Conservation (phyloP, 2,888 invertebrate species). For the Parnassius apollo region DNA sequence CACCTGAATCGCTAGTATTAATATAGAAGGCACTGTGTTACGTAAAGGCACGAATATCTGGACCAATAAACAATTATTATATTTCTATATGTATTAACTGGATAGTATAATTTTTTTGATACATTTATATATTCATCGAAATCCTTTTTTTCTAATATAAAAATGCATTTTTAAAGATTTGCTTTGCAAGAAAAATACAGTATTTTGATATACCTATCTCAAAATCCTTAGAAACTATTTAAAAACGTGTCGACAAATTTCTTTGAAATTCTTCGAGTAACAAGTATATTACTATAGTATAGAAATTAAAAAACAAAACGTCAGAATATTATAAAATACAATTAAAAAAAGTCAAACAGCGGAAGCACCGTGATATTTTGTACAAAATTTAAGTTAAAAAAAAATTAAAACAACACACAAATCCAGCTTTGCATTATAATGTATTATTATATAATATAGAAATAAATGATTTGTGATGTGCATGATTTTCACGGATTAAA, state of each 20-base stretch:
- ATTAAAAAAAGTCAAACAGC: constrained; percentile 7
- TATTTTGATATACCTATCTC: background rate
- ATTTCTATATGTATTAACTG: too few species aligned
- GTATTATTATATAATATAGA: background rate
- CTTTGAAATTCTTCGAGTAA: constrained; percentile 8
- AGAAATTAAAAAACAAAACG: constrained; percentile 15
- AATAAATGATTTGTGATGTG: constrained; percentile 22
- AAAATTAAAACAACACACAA: constrained; percentile 1
- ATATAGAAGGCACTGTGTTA: background rate
- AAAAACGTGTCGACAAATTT: constrained; percentile 7
- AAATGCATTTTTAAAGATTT: too few species aligned
- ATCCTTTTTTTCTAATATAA: too few species aligned
- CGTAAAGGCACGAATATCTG: too few species aligned
- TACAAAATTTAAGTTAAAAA: background rate
- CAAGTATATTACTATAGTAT: background rate
- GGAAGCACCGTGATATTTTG: constrained; percentile 8
- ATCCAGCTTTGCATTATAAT: background rate
- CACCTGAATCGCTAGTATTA: too few species aligned
- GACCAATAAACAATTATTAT: too few species aligned
- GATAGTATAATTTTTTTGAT: too few species aligned
- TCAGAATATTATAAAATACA: constrained; percentile 3
- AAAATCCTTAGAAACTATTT: background rate
- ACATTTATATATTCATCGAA: too few species aligned
- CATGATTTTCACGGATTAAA: constrained; percentile 12
- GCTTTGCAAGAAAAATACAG: too few species aligned